phyloP scores from a whole-genome alignment of 2,888 invertebrate genomes.

The Mamestra brassicae region DNA sequence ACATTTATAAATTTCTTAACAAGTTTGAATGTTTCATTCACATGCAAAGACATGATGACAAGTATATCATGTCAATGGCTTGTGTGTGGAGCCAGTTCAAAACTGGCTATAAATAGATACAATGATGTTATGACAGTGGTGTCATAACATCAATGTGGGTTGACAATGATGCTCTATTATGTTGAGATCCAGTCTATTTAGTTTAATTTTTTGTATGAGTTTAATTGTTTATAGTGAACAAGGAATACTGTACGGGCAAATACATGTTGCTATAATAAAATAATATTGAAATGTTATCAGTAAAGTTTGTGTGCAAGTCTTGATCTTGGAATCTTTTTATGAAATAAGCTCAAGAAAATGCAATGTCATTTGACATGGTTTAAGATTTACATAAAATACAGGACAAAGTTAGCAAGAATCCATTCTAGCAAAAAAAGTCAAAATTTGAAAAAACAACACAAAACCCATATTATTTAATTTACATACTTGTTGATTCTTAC shows the following conservation, averaged over 20 bases:
- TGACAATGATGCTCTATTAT: not conserved
- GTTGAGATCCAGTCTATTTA: not conserved
- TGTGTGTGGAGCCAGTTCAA: not conserved
- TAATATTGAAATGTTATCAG: not conserved
- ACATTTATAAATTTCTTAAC: not conserved
- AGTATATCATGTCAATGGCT: not conserved
- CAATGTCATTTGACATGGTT: no score
- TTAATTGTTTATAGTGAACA: not conserved
- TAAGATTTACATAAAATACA: no score
- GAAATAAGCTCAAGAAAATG: no score
- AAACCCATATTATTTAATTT: no score
- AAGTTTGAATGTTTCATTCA: not conserved
- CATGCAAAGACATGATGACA: no score
- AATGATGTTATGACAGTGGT: not conserved
- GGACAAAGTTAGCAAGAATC: no score
- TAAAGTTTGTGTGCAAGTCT: not conserved
- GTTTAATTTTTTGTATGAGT: not conserved
- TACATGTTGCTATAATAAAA: not conserved
- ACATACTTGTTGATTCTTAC: no score
- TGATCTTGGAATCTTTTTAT: no score
- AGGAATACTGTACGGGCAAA: not conserved
- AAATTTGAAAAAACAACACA: no score
- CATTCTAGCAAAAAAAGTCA: no score
- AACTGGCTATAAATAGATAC: slow-evolving; percentile 1
- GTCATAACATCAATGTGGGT: no score